A percentile compares a stretch with the other conserved stretches of the same genome.
Conservation (phyloP, 2,113 vertebrate species). For the Trogon surrucura region DNA sequence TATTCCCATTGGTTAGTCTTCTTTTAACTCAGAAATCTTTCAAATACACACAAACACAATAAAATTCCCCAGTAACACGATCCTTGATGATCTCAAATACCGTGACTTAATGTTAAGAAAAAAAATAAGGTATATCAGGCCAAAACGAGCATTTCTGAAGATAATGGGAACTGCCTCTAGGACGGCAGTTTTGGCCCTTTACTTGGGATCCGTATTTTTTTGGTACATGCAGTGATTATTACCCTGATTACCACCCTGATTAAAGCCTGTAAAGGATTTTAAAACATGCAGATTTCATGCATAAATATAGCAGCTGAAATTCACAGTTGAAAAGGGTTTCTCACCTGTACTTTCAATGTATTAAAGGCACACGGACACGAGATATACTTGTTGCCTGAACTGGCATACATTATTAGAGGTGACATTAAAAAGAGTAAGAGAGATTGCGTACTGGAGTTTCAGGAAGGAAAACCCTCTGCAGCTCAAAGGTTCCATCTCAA, state of each 20-base stretch:
- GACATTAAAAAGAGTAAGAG: neutral
- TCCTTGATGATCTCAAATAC: neutral
- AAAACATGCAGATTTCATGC: slow-evolving; percentile 49
- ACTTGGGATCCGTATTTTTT: slow-evolving; percentile 6
- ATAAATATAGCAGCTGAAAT: neutral
- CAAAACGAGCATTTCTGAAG: slow-evolving; percentile 12
- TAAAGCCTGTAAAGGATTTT: slow-evolving; percentile 6
- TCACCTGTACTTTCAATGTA: slow-evolving; percentile 8
- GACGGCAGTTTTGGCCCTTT: neutral
- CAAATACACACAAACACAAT: neutral
- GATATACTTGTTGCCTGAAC: neutral
- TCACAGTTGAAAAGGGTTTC: neutral
- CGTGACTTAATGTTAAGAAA: neutral
- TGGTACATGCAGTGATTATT: slow-evolving; percentile 23
- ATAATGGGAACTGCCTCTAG: neutral
- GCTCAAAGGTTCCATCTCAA: slow-evolving; percentile 7
- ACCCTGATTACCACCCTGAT: slow-evolving; percentile 25
- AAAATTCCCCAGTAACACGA: neutral
- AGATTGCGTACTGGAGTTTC: neutral
- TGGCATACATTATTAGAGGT: neutral
- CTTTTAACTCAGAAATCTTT: slow-evolving; percentile 17
- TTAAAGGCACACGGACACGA: neutral
- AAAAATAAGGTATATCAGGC: neutral
- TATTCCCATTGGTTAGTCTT: slow-evolving; percentile 10
- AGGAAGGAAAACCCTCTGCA: slow-evolving; percentile 38